These are phyloP conservation scores for Sciurus niger DNA, from an alignment of 2,113 vertebrate genomes.

Conservation along the genomic window DNA sequence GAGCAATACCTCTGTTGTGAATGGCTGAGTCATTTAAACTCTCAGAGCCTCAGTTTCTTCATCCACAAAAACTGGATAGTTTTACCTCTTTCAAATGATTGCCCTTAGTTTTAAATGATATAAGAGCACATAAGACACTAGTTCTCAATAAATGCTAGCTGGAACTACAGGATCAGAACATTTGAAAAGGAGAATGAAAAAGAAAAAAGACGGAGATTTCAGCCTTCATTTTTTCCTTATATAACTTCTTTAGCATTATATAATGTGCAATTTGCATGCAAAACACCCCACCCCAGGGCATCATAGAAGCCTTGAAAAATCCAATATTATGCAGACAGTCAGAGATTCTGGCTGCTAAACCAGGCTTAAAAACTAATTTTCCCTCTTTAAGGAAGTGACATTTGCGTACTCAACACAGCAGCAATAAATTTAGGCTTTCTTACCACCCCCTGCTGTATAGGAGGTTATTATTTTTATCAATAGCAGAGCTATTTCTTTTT, in stretches of 20 bases:
- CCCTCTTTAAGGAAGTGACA: constrained; percentile 83
- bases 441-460: constrained; percentile 69
- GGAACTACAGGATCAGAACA: constrained; percentile 30
- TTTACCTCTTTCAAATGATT: not conserved
- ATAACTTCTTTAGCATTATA: constrained; percentile 76
- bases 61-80: not conserved
- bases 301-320: constrained; percentile 80
- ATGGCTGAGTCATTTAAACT: not conserved
- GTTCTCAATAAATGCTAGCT: constrained; percentile 20
- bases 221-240: constrained; percentile 69
- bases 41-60: not conserved
- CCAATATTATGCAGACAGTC: constrained; percentile 80
- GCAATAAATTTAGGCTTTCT: constrained; percentile 82
- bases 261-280: constrained; percentile 81
- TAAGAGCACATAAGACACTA: not conserved
- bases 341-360: constrained; percentile 81
- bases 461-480: constrained; percentile 82
- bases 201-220: constrained; percentile 3
- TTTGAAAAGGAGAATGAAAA: not conserved
- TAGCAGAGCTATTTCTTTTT: constrained; percentile 73
- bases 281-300: constrained; percentile 78
- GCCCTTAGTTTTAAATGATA: constrained; percentile 3
- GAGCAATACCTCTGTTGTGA: not conserved
- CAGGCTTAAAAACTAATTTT: constrained; percentile 85
- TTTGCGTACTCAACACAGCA: constrained; percentile 77